Base-by-base conservation (phyloP, 1,140 invertebrate genomes). In the Drosophila pseudoananassae region DNA sequence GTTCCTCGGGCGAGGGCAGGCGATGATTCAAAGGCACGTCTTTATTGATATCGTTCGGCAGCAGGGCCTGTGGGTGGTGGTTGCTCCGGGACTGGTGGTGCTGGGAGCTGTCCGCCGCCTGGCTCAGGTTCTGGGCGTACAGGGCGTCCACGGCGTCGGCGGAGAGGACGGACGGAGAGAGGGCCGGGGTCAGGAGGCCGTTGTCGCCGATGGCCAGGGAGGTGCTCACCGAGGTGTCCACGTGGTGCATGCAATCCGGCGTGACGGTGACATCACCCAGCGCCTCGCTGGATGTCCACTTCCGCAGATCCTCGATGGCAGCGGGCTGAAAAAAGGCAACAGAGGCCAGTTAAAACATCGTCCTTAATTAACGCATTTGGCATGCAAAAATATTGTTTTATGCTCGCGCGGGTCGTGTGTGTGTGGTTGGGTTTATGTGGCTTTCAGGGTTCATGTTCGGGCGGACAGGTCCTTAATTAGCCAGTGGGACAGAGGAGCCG, bases 221-320 rank as follows among this genome's bases (percentile, higher is more conserved):
- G 60, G 90, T 91, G 76, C 83, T 89, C 47, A 91, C 80, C 66
- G 90, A 91, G 68, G 80, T 90, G 51, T 91, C 91, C 69, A 92
- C 91, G 55, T 91, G 85, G 68, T 94, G 94, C 60, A 95, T 94
- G 66, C 95, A 95, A 91, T 96, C 95, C 23, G 96, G 95, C 15
- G 95, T 93, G 12, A 96, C 95, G 12, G 96, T 97, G 46, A 97
- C 93, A 84, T 97, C 96, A 56, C 96, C 96, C 31, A 97, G 91
- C 10, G 96, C 96, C 91, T 97, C 96, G 65, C 93, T 94, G 29
- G 96, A 97, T 31, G 96, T 97, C 96, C 96, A 97, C 93, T 95
- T 94, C 58, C 96, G 94, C 45, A 97, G 93, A 66, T 96, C 95
- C 75, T 95, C 95, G 59, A 97, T 94, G 71, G 94, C 95, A 59